Base-by-base conservation (phyloP, 2,888 invertebrate genomes). In the Loripinus fragilis region DNA sequence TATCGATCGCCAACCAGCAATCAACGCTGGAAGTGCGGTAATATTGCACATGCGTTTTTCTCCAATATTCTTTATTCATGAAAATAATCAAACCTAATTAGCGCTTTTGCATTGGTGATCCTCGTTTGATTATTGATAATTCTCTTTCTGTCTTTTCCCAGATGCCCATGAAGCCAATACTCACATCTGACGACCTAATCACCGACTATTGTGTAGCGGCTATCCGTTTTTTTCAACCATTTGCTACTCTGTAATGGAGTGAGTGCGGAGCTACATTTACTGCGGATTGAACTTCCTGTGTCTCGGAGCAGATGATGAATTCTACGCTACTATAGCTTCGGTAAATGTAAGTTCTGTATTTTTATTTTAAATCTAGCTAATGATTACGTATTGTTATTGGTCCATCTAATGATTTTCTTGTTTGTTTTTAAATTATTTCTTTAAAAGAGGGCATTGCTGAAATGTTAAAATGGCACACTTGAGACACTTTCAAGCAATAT, bases 51-150 rank as follows among this genome's bases (percentile, higher is more conserved):
- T 23, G 60, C 20, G 20, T 33, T 60, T 60, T 60, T 60, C 33
- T 60, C 60, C 60, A 60, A 60, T 60, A 60, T 60, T 60, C 60
- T 60, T 60, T 33, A 60, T 60, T 60, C 60, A 60, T 60, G 60
- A 60, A 60, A 60, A 60, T 60, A 60, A 60, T 60, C 60, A 60
- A 60, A 60, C 60, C 60, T 60, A 60, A 60, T 60, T 60, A 60
- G 60, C 60, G 60, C 33, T 60, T 60, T 60, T 33, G 60, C 60
- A 60, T 60, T 60, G 60, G 33, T 60, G 60, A 30, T 60, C 60
- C 60, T 10, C 23, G 15, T 17, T 33, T 60, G 60, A 60, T 60
- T 60, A 60, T 60, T 60, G 60, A 60, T 33, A 20, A 60, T 60
- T 60, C 60, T 60, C 60, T 12, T 60, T 60, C 60, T 33, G 60